A percentile compares a stretch with the other conserved stretches of the same genome.
Conservation (phyloP, 2,888 invertebrate genomes). For the Eilema caniola region DNA sequence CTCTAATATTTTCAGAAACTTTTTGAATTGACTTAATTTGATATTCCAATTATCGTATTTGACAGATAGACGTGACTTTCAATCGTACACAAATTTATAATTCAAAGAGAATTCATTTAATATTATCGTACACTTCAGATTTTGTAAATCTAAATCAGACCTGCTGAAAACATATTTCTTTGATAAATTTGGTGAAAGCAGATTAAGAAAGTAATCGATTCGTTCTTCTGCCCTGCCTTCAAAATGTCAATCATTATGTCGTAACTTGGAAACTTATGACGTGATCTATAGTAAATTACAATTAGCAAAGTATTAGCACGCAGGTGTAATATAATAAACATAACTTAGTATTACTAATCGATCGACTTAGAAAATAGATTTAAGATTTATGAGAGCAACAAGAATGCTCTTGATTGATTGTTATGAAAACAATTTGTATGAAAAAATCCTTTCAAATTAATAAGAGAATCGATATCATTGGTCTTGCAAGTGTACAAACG, state of each 20-base stretch:
- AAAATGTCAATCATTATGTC: conserved; percentile 36
- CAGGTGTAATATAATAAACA: neutral
- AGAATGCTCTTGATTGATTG: neutral
- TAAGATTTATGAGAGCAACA: conserved; percentile 1
- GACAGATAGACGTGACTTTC: neutral
- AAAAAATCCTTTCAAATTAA: neutral
- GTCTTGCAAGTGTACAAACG: too few relatives aligned
- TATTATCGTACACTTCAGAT: conserved; percentile 9
- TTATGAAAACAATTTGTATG: neutral
- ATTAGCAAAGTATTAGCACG: neutral
- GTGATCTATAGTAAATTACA: conserved; percentile 7
- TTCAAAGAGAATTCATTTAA: conserved; percentile 15
- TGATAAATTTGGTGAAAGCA: conserved; percentile 16
- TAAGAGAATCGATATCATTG: neutral
- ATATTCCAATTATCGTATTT: neutral
- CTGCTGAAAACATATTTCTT: conserved; percentile 3
- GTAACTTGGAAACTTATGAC: conserved; percentile 33
- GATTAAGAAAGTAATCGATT: conserved; percentile 11
- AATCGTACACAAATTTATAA: conserved; percentile 10
- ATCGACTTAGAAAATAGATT: neutral
- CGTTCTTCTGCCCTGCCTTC: conserved; percentile 9
- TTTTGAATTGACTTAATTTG: neutral
- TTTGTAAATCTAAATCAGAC: conserved; percentile 12
- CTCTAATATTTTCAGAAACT: neutral
- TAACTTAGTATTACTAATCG: neutral